A percentile compares a stretch with the other conserved stretches of the same genome.
Evolutionary conservation across 2,888 invertebrate genomes (phyloP).

Genomic region (Drosophila helvetica): DNA sequence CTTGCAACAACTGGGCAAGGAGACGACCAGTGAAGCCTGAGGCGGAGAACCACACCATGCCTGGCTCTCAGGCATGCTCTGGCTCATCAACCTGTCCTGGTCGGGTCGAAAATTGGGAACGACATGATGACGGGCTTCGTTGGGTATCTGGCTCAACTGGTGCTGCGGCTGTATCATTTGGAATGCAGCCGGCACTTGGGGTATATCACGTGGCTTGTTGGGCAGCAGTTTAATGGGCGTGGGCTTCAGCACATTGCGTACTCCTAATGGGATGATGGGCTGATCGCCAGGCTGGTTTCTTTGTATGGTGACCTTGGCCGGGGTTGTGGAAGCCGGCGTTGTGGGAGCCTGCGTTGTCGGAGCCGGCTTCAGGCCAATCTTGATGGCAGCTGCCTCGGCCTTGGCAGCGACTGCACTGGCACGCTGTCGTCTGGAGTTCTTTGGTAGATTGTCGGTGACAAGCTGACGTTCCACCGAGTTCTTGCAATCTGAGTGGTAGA

Average conservation of each 20-base stretch:
- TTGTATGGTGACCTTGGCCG: background rate
- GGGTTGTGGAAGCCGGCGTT: constrained; percentile 6
- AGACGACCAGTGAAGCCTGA: background rate
- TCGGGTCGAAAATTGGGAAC: background rate
- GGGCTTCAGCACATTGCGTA: background rate
- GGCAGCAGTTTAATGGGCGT: background rate
- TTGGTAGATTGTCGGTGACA: constrained; percentile 14
- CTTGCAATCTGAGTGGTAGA: constrained; percentile 49
- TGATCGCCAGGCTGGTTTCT: background rate
- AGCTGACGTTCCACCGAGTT: constrained; percentile 56
- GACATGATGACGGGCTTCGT: background rate
- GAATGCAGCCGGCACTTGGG: background rate
- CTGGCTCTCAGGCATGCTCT: background rate
- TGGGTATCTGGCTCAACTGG: background rate
- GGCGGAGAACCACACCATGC: background rate
- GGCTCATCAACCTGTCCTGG: background rate
- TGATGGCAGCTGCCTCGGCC: constrained; percentile 58
- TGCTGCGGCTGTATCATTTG: background rate
- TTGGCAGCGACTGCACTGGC: constrained; percentile 58
- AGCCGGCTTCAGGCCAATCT: constrained; percentile 41
- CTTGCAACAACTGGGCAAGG: background rate
- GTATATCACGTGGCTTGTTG: background rate
- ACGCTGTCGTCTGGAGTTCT: constrained; percentile 49
- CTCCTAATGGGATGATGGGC: background rate
- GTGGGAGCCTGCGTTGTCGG: background rate